These are phyloP conservation scores for Phaethornis superciliosus DNA, from an alignment of 2,113 vertebrate species.

Conservation along the genomic window DNA sequence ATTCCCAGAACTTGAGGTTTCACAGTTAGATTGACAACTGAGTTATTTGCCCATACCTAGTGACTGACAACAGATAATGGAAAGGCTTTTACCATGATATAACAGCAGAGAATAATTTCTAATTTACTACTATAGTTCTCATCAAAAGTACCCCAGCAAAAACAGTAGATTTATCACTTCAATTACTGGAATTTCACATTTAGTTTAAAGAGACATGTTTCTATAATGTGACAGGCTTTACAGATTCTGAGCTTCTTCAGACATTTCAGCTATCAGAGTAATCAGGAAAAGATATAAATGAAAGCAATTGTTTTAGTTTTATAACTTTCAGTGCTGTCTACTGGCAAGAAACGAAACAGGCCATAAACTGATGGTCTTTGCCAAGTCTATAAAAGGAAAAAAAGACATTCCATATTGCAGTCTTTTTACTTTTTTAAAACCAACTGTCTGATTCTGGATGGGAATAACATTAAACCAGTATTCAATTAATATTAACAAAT, in stretches of 20 bases:
- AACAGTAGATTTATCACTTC: constrained; percentile 91
- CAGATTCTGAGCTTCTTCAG: constrained; percentile 86
- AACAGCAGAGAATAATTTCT: constrained; percentile 89
- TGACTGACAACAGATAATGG: constrained; percentile 89
- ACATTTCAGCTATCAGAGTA: constrained; percentile 82
- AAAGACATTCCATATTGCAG: constrained; percentile 35
- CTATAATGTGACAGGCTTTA: constrained; percentile 92
- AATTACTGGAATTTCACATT: constrained; percentile 96
- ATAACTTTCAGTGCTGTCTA: constrained; percentile 75
- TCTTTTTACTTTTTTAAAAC: constrained; percentile 35
- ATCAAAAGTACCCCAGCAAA: constrained; percentile 87
- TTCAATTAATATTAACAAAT: constrained; percentile 38
- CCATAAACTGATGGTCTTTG: constrained; percentile 69
- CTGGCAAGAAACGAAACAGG: constrained; percentile 73
- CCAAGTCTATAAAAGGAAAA: constrained; percentile 69
- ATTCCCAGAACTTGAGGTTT: constrained; percentile 78
- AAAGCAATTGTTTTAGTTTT: constrained; percentile 79
- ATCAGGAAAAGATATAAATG: constrained; percentile 78
- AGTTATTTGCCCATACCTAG: constrained; percentile 84
- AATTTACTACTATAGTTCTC: constrained; percentile 87
- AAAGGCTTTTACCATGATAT: constrained; percentile 85
- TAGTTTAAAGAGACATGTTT: constrained; percentile 95
- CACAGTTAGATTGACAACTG: constrained; percentile 86
- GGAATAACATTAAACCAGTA: constrained; percentile 27
- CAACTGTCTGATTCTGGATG: constrained; percentile 25